A percentile compares a stretch with the other conserved stretches of the same genome.
phyloP scores from a whole-genome alignment of 2,888 invertebrate species.

The Mantis religiosa region DNA sequence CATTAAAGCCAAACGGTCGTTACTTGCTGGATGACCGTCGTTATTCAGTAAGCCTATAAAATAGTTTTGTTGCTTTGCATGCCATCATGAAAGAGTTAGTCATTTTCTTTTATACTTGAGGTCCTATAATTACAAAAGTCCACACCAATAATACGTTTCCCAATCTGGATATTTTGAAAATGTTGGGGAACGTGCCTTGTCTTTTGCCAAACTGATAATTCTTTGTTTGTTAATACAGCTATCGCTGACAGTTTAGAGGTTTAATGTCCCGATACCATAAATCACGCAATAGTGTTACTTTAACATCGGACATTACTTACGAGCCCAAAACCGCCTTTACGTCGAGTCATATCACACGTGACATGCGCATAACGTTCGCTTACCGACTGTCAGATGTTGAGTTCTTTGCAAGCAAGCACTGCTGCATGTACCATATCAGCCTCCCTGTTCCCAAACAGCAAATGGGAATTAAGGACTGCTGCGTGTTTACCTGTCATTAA shows the following conservation, averaged over 20 bases:
- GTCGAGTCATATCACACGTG: not conserved
- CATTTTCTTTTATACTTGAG: too few species aligned
- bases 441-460: constrained; percentile 9
- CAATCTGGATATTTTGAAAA: not conserved
- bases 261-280: not conserved
- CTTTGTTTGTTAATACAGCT: not conserved
- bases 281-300: not conserved
- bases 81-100: too few species aligned
- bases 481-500: constrained; percentile 9
- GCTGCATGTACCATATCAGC: not conserved
- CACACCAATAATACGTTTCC: not conserved
- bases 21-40: too few species aligned
- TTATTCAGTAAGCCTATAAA: too few species aligned
- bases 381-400: not conserved
- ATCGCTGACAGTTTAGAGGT: not conserved
- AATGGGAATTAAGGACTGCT: constrained; percentile 14
- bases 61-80: too few species aligned
- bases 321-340: not conserved
- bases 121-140: not conserved
- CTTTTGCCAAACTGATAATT: not conserved
- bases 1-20: too few species aligned
- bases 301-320: not conserved
- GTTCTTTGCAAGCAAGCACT: not conserved
- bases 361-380: not conserved
- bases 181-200: not conserved